A percentile compares a stretch with the other conserved stretches of the same genome.
Conservation (phyloP, 1,140 invertebrate species). For the Pollicipes pollicipes region DNA sequence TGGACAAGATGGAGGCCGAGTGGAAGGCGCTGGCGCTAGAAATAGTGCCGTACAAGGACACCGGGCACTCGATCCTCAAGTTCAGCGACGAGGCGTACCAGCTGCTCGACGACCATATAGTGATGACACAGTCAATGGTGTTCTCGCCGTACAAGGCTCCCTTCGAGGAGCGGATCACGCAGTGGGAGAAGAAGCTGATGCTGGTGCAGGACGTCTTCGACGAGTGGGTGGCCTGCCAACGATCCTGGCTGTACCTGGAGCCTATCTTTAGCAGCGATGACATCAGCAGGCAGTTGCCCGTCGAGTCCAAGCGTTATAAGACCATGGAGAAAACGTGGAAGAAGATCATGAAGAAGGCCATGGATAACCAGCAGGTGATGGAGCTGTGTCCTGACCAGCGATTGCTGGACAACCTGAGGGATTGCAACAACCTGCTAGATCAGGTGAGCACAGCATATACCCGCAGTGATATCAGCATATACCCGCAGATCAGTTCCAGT, state of each 20-base stretch:
- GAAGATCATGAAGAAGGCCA: slow-evolving; percentile 77
- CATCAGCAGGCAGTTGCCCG: slow-evolving; percentile 82
- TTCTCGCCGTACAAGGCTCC: slow-evolving; percentile 93
- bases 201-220: slow-evolving; percentile 70
- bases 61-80: slow-evolving; percentile 75
- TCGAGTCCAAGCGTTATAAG: slow-evolving; percentile 62
- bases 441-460: slow-evolving; percentile 45
- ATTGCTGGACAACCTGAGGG: not conserved
- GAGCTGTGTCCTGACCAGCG: slow-evolving; percentile 4
- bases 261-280: slow-evolving; percentile 95
- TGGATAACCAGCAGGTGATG: slow-evolving; percentile 43
- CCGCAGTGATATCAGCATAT: no score
- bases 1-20: slow-evolving; percentile 79
- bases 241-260: slow-evolving; percentile 92
- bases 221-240: slow-evolving; percentile 87
- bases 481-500: no score
- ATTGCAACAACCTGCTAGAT: slow-evolving; percentile 33
- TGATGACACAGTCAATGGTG: slow-evolving; percentile 94
- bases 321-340: slow-evolving; percentile 71
- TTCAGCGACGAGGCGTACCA: slow-evolving; percentile 88
- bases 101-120: slow-evolving; percentile 83
- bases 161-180: slow-evolving; percentile 58
- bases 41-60: slow-evolving; percentile 56
- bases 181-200: slow-evolving; percentile 34
- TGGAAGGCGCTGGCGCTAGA: slow-evolving; percentile 74